These are phyloP conservation scores for Todiramphus saurophagus DNA, from an alignment of 2,113 vertebrate genomes.

Conservation along the genomic window DNA sequence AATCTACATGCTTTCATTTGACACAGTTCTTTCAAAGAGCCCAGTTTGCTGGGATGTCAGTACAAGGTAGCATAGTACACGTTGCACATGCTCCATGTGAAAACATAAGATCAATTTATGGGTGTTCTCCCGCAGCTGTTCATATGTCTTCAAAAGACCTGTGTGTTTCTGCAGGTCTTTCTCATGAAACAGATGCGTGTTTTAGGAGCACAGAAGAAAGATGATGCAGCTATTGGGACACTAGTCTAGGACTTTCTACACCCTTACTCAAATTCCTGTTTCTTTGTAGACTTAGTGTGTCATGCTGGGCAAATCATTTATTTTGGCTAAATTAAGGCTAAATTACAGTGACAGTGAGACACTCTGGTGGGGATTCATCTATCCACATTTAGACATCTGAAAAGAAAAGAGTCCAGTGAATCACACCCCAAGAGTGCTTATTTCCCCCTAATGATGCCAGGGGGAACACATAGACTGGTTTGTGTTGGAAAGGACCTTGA, in stretches of 20 bases:
- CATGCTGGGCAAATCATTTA: not conserved
- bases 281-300: not conserved
- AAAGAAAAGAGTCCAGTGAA: not conserved
- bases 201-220: not conserved
- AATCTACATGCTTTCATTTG: not conserved
- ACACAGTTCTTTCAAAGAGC: not conserved
- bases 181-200: not conserved
- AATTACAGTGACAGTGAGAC: not conserved
- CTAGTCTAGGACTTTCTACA: not conserved
- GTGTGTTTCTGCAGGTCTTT: not conserved
- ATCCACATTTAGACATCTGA: not conserved
- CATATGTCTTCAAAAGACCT: not conserved
- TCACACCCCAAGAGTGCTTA: rapidly evolving
- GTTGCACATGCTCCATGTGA: not conserved
- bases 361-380: not conserved
- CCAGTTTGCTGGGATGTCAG: not conserved
- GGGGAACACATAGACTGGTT: too few relatives aligned
- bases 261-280: not conserved
- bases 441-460: not conserved
- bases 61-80: not conserved
- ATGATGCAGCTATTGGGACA: not conserved
- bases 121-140: not conserved
- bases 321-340: not conserved
- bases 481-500: too few relatives aligned
- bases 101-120: not conserved